Percentiles rank a stretch among this genome's conserved stretches.
Conservation (phyloP, 2,113 vertebrate species). For the Peromyscus leucopus region DNA sequence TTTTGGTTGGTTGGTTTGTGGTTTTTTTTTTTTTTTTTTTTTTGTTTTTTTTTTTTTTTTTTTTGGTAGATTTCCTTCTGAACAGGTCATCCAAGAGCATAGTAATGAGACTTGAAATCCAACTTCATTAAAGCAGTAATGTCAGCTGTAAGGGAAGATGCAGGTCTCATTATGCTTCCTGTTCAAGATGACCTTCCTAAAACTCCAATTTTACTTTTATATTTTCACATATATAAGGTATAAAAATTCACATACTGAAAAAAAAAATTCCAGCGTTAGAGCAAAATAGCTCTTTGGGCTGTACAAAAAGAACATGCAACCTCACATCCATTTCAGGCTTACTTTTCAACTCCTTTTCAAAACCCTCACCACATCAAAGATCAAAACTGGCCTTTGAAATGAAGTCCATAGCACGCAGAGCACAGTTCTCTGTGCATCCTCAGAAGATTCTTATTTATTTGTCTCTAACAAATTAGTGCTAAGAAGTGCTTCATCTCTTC, state of each 20-base stretch:
- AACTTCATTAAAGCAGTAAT: neutral
- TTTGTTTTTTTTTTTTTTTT: neutral
- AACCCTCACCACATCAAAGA: neutral
- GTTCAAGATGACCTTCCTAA: neutral
- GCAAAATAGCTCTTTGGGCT: conserved; percentile 36
- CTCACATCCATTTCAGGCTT: neutral
- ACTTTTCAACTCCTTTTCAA: neutral
- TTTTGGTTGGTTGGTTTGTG: too few species aligned
- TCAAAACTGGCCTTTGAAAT: neutral
- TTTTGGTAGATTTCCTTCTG: neutral
- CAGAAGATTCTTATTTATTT: conserved; percentile 14
- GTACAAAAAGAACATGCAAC: neutral
- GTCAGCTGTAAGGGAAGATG: neutral
- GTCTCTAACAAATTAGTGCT: neutral
- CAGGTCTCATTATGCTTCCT: neutral
- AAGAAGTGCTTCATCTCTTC: neutral
- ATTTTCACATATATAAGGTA: conserved; percentile 22
- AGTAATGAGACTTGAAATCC: conserved; percentile 5
- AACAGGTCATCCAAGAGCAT: conserved; percentile 44
- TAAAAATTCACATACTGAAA: conserved; percentile 37
- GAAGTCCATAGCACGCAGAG: neutral
- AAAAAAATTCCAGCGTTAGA: conserved; percentile 31
- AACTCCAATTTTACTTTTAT: conserved; percentile 43
- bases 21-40: neutral
- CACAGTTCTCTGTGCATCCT: neutral